Conservation (phyloP, 2,797 vertebrate genomes). For the Hipposideros larvatus region DNA sequence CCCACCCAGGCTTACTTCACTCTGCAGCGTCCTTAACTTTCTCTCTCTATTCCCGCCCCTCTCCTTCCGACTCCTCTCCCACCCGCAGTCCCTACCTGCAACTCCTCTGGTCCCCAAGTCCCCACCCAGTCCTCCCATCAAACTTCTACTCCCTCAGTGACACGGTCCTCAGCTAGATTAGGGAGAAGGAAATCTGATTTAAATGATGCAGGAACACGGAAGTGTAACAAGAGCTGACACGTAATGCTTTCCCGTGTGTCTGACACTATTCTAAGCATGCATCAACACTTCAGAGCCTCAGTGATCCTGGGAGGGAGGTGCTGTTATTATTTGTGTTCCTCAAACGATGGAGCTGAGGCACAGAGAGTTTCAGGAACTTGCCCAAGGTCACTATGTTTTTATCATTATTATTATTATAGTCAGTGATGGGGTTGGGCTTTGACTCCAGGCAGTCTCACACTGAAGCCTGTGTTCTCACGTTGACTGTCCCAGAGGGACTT, state of each 20-base stretch:
- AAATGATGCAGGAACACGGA: not conserved
- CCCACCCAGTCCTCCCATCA: not conserved
- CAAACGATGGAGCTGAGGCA: not conserved
- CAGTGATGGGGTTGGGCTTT: not conserved
- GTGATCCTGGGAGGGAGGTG: not conserved
- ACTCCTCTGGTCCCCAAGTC: not conserved
- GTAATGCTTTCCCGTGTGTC: not conserved
- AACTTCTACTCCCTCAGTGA: not conserved
- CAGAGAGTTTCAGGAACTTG: not conserved
- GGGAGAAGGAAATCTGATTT: slow-evolving; percentile 25
- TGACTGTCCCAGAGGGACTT: not conserved
- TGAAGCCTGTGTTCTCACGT: not conserved
- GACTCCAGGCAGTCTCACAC: not conserved
- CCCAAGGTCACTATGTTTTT: not conserved
- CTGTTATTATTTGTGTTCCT: not conserved
- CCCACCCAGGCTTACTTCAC: not conserved
- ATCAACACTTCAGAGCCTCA: not conserved
- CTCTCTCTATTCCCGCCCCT: not conserved
- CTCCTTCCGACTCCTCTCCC: not conserved
- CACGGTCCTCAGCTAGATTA: not conserved
- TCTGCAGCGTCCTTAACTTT: not conserved
- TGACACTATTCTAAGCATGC: not conserved
- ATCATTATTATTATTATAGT: not conserved
- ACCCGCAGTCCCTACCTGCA: not conserved
- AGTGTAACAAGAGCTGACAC: not conserved